phyloP scores from a whole-genome alignment of 2,888 invertebrate species.

The Eristalis intricaria region DNA sequence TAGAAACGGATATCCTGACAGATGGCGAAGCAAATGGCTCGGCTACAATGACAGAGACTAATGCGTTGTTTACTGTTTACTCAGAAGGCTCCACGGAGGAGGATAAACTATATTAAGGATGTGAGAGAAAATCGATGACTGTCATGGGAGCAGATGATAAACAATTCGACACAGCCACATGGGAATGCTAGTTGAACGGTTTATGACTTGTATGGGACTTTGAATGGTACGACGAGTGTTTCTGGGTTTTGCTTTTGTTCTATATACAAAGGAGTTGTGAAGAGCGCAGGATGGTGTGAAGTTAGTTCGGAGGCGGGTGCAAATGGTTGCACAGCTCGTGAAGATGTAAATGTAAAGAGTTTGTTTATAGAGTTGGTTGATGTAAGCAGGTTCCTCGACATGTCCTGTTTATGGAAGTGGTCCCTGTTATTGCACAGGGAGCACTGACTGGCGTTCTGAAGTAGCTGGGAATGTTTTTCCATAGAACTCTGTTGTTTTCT shows the following conservation, averaged over 20 bases:
- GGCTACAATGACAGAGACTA: background rate
- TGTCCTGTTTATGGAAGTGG: too few species aligned
- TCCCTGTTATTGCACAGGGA: too few species aligned
- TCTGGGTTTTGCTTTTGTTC: background rate
- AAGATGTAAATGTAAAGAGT: too few species aligned
- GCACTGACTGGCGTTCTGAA: too few species aligned
- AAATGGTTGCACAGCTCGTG: too few species aligned
- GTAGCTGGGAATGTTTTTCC: too few species aligned
- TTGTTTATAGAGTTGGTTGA: too few species aligned
- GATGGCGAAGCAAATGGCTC: conserved; percentile 37
- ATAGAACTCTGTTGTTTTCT: too few species aligned
- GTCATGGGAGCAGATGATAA: background rate
- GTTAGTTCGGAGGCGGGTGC: too few species aligned
- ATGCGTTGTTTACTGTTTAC: conserved; percentile 18
- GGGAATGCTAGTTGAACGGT: background rate
- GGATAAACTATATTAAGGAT: background rate
- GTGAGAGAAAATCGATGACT: background rate
- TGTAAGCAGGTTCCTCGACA: too few species aligned
- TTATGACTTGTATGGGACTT: background rate
- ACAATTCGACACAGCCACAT: background rate
- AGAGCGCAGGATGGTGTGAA: background rate
- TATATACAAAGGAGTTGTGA: background rate
- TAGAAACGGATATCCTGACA: conserved; percentile 53
- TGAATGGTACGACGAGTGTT: too few species aligned
- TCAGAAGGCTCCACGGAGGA: background rate